Conservation (phyloP, 2,888 invertebrate species). For the Lucinisca nassula region DNA sequence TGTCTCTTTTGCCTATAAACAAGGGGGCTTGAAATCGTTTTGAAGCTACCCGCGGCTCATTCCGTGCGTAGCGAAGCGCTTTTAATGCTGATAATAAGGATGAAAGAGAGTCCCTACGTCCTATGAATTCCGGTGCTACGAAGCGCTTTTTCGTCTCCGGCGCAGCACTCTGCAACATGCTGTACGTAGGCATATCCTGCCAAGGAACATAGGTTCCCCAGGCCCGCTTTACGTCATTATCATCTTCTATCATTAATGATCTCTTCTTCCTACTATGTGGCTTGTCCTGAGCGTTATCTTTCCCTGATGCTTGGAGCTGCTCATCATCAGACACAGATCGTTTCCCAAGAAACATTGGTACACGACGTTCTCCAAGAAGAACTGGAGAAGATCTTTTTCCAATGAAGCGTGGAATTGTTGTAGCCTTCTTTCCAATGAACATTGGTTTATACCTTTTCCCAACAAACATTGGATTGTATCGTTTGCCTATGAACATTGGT, state of each 20-base stretch:
- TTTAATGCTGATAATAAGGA: conserved; percentile 64
- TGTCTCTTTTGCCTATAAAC: conserved; percentile 70
- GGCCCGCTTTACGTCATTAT: conserved; percentile 31
- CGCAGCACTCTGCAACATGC: conserved; percentile 8
- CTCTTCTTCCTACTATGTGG: conserved; percentile 3
- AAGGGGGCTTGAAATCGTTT: conserved; percentile 73
- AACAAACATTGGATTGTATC: conserved; percentile 66
- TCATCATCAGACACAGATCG: conserved; percentile 33
- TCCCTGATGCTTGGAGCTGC: not conserved
- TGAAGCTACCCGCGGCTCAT: conserved; percentile 45
- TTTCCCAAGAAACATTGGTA: conserved; percentile 62
- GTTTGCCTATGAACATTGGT: conserved; percentile 68
- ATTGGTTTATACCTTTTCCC: conserved; percentile 71
- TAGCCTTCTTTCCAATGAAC: conserved; percentile 70
- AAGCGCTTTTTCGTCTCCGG: conserved; percentile 48
- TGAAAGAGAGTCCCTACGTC: conserved; percentile 65
- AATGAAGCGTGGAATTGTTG: conserved; percentile 32
- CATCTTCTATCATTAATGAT: not conserved
- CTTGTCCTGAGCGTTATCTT: conserved; percentile 15
- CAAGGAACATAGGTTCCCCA: conserved; percentile 55
- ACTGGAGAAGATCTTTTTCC: conserved; percentile 40
- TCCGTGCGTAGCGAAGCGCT: conserved; percentile 62
- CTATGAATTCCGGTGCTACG: conserved; percentile 71
- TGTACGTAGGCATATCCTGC: conserved; percentile 37
- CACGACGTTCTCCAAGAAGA: conserved; percentile 55